These are phyloP conservation scores for Phymorhynchus buccinoides DNA, from an alignment of 1,140 invertebrate species.

Conservation along the genomic window DNA sequence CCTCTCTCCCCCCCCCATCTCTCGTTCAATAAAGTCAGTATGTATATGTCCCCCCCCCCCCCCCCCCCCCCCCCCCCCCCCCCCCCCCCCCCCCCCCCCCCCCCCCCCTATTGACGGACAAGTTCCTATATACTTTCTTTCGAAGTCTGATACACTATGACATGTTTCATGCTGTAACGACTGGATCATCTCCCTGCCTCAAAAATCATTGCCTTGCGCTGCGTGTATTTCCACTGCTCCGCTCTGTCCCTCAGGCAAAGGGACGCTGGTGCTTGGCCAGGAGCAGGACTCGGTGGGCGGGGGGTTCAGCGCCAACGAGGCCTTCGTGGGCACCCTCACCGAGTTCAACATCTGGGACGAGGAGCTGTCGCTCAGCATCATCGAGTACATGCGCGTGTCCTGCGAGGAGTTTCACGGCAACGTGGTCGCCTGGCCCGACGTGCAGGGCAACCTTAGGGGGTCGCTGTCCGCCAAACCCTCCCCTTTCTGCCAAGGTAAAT, in stretches of 20 bases:
- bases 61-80: too few species aligned
- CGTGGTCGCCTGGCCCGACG: conserved; percentile 79
- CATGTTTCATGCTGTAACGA: too few species aligned
- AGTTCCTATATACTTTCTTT: too few species aligned
- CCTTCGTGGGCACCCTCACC: conserved; percentile 79
- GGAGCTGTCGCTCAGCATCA: conserved; percentile 71
- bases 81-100: too few species aligned
- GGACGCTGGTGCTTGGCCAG: conserved; percentile 80
- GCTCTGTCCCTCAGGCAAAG: conserved; percentile 69
- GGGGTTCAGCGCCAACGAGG: conserved; percentile 79
- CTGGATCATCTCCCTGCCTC: too few species aligned
- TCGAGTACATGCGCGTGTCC: conserved; percentile 74
- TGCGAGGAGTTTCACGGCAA: conserved; percentile 76
- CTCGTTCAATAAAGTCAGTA: too few species aligned
- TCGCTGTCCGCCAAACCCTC: conserved; percentile 67
- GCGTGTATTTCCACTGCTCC: too few species aligned
- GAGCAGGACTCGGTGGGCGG: conserved; percentile 81
- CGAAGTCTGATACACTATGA: too few species aligned
- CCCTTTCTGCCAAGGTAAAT: conserved; percentile 72
- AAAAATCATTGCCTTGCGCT: too few species aligned
- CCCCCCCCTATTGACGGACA: too few species aligned
- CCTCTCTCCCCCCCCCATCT: too few species aligned
- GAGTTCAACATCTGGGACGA: conserved; percentile 80
- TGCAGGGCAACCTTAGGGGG: conserved; percentile 77
- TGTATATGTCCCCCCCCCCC: too few species aligned